Evolutionary conservation across 2,888 invertebrate species (phyloP).

Genomic region (Pteria penguin): DNA sequence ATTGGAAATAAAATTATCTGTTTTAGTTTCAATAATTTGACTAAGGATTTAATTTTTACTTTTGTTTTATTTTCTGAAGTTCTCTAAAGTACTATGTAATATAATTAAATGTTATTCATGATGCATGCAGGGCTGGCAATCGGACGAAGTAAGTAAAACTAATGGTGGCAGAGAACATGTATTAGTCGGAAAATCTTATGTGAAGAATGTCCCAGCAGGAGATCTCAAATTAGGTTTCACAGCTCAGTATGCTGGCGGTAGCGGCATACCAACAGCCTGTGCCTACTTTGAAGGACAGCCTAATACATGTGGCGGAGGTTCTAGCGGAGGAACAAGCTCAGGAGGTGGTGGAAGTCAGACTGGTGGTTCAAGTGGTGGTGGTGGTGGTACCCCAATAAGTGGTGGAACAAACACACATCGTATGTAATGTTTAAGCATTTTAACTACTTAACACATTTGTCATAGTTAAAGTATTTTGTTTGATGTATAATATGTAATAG

Average conservation of each 20-base stretch:
- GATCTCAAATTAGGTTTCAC: neutral
- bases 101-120: too few species aligned
- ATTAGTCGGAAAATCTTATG: neutral
- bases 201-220: neutral
- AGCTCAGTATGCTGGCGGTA: neutral
- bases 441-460: too few species aligned
- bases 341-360: neutral
- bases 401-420: neutral
- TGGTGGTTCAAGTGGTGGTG: neutral
- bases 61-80: too few species aligned
- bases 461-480: too few species aligned
- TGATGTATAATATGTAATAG: too few species aligned
- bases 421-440: neutral
- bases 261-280: neutral
- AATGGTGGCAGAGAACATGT: neutral
- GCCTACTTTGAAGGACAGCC: neutral
- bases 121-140: too few species aligned
- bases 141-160: neutral
- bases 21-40: too few species aligned
- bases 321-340: neutral
- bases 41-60: too few species aligned
- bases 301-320: neutral
- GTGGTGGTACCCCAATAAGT: neutral
- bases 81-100: too few species aligned
- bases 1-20: too few species aligned